Conservation (phyloP, 1,140 invertebrate genomes). For the Nasonia giraulti region DNA sequence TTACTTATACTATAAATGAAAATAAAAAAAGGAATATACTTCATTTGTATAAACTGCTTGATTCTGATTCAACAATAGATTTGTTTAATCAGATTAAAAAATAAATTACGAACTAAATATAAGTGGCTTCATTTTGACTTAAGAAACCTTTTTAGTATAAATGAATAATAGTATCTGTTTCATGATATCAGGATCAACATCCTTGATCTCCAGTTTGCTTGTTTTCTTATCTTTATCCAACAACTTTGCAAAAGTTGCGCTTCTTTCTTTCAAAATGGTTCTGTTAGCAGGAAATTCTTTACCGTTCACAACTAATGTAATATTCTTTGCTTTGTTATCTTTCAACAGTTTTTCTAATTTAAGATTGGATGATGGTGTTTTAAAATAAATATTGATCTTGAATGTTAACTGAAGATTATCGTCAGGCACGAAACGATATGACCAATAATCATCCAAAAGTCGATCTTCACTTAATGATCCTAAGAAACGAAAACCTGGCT, state of each 20-base stretch:
- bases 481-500: neutral
- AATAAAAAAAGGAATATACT: too few relatives aligned
- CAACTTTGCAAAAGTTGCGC: neutral
- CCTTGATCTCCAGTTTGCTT: neutral
- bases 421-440: neutral
- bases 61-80: too few relatives aligned
- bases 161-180: slow-evolving; percentile 4
- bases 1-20: too few relatives aligned
- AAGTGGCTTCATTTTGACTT: too few relatives aligned
- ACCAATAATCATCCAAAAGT: slow-evolving; percentile 3
- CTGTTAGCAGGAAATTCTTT: slow-evolving; percentile 11
- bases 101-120: too few relatives aligned
- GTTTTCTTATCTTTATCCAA: neutral
- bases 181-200: slow-evolving; percentile 15
- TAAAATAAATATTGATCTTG: slow-evolving; percentile 20
- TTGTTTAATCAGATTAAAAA: too few relatives aligned
- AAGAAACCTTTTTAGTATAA: slow-evolving; percentile 12
- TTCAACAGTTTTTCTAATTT: neutral
- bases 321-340: neutral
- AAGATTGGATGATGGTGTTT: neutral
- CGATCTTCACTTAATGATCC: neutral
- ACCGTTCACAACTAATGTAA: neutral
- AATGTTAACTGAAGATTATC: neutral
- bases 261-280: slow-evolving; percentile 8
- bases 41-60: too few relatives aligned